Evolutionary conservation across 2,797 vertebrate genomes (phyloP).

Genomic region (Cossypha caffra): DNA sequence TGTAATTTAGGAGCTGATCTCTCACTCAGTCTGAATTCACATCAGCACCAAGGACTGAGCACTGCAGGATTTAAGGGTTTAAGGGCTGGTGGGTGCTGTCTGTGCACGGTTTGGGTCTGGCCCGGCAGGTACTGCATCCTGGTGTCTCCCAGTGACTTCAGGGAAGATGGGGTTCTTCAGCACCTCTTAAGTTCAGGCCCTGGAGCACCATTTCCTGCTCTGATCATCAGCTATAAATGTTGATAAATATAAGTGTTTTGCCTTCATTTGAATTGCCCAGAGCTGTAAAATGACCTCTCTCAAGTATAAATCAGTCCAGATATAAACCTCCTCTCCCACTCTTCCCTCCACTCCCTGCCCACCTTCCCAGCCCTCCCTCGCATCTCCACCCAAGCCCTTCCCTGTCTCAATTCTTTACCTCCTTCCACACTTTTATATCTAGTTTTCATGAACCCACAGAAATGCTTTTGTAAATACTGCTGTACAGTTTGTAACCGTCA

Average conservation of each 20-base stretch:
- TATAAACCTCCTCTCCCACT: conserved; percentile 30
- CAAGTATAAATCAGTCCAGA: conserved; percentile 40
- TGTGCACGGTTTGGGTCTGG: neutral
- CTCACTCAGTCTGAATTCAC: conserved; percentile 17
- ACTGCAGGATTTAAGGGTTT: conserved; percentile 11
- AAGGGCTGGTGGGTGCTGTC: neutral
- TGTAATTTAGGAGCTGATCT: conserved; percentile 39
- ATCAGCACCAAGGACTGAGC: conserved; percentile 5
- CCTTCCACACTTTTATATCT: conserved; percentile 65
- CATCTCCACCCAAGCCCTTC: conserved; percentile 13
- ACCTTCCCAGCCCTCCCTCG: neutral
- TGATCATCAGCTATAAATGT: conserved; percentile 66
- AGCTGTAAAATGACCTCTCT: conserved; percentile 56
- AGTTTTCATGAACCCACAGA: conserved; percentile 76
- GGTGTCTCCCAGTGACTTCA: conserved; percentile 32
- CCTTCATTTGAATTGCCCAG: conserved; percentile 60
- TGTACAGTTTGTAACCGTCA: conserved; percentile 98
- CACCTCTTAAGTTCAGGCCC: conserved; percentile 51
- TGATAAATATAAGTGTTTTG: conserved; percentile 63
- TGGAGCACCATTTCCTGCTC: conserved; percentile 63
- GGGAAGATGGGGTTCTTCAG: conserved; percentile 38
- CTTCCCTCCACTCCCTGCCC: neutral
- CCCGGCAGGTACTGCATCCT: neutral
- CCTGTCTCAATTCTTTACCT: conserved; percentile 44
- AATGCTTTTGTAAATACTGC: conserved; percentile 90